Conservation (phyloP, 92 coral and sea anemone genomes). For the Actinernus sp. region DNA sequence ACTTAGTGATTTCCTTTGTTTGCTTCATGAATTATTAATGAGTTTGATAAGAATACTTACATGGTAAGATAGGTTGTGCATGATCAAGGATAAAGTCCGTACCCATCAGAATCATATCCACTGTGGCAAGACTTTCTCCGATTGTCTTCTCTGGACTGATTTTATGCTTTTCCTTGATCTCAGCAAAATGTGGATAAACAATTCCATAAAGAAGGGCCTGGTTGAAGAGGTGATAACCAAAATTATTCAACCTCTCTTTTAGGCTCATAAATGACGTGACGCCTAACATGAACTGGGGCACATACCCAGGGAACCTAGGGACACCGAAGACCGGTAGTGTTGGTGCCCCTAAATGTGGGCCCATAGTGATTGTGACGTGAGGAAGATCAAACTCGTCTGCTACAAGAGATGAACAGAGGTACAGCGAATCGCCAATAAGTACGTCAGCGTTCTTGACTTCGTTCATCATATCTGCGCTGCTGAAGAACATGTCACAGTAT, state of each 20-base stretch:
- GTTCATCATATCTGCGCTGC: not conserved
- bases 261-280: conserved; percentile 12
- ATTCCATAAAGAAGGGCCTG: no score
- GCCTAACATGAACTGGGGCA: conserved; percentile 30
- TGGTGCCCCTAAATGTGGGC: conserved; percentile 17
- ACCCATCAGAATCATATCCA: conserved; percentile 26
- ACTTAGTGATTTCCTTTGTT: no score
- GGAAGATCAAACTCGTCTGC: no score
- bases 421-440: conserved; percentile 41
- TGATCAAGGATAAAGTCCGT: conserved; percentile 39
- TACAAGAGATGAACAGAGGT: conserved; percentile 24
- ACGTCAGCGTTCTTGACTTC: conserved; percentile 21
- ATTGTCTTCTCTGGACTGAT: conserved; percentile 28
- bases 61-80: conserved; percentile 46
- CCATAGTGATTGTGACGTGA: conserved; percentile 7
- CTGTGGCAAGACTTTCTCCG: no score
- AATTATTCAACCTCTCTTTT: conserved; percentile 13
- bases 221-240: conserved; percentile 9
- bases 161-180: conserved; percentile 25
- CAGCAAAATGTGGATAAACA: conserved; percentile 19
- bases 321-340: conserved; percentile 13
- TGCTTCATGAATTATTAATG: no score
- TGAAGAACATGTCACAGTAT: conserved; percentile 36
- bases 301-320: conserved; percentile 1
- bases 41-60: no score